Evolutionary conservation across 2,888 invertebrate genomes (phyloP).

Genomic region (Hemithea aestivaria): DNA sequence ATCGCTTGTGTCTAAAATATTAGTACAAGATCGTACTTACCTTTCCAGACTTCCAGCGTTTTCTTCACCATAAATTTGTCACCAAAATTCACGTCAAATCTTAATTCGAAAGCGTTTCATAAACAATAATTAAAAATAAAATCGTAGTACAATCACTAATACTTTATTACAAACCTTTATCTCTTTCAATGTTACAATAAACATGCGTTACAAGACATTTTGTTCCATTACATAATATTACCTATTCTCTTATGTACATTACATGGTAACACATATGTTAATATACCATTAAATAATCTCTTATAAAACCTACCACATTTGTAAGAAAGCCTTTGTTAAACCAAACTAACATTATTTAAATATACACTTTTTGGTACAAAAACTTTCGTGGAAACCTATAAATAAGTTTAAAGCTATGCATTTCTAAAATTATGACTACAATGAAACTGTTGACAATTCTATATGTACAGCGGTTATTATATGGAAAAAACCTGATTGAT

Average conservation of each 20-base stretch:
- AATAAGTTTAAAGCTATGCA: constrained; percentile 72
- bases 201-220: constrained; percentile 26
- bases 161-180: constrained; percentile 65
- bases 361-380: constrained; percentile 75
- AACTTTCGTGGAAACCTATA: constrained; percentile 58
- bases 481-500: too few relatives aligned
- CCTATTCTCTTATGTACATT: constrained; percentile 52
- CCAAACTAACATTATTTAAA: constrained; percentile 67
- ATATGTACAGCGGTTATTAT: constrained; percentile 29
- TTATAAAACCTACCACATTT: constrained; percentile 67
- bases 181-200: constrained; percentile 24
- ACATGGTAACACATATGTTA: constrained; percentile 64
- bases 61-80: too few relatives aligned
- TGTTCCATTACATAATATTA: constrained; percentile 32
- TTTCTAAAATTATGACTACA: constrained; percentile 68
- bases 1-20: too few relatives aligned
- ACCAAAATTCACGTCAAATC: neutral
- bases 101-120: constrained; percentile 2
- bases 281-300: constrained; percentile 62
- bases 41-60: too few relatives aligned
- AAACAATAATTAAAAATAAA: constrained; percentile 21
- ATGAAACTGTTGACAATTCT: constrained; percentile 51
- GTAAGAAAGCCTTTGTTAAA: constrained; percentile 62
- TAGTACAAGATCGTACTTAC: too few relatives aligned
- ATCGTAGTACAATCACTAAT: constrained; percentile 47